phyloP scores from a whole-genome alignment of 2,113 vertebrate genomes.

The Hystrix cristata region DNA sequence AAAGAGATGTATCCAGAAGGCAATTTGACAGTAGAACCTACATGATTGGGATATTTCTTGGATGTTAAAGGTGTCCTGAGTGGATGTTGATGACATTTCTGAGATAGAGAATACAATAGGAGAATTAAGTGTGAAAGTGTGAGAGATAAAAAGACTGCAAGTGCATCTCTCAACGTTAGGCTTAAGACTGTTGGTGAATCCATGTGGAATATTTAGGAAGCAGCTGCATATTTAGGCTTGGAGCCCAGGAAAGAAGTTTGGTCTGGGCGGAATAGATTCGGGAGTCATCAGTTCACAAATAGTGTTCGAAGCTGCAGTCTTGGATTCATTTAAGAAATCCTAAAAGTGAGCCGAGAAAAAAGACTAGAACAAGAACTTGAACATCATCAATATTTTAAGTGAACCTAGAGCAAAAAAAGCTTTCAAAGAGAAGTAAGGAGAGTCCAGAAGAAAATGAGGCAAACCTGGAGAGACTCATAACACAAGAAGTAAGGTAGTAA shows the following conservation, averaged over 20 bases:
- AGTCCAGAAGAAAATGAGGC: not conserved
- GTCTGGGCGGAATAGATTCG: not conserved
- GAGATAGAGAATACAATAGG: not conserved
- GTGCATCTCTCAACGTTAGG: not conserved
- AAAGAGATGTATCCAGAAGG: not conserved
- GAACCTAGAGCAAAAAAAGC: not conserved
- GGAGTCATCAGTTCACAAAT: not conserved
- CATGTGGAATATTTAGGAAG: not conserved
- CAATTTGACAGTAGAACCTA: not conserved
- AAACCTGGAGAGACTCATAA: not conserved
- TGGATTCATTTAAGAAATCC: not conserved
- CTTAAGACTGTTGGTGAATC: not conserved
- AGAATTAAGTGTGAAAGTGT: not conserved
- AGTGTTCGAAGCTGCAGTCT: not conserved
- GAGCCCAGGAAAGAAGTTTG: not conserved
- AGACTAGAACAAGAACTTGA: not conserved
- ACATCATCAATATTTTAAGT: not conserved
- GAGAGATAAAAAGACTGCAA: not conserved
- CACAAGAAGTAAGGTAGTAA: not conserved
- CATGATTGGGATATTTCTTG: not conserved
- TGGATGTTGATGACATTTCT: not conserved
- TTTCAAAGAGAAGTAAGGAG: not conserved
- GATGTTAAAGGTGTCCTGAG: not conserved
- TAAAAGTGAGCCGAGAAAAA: not conserved
- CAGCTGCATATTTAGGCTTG: not conserved